Conservation (phyloP, 2,888 invertebrate genomes). For the Platynereis dumerilii region DNA sequence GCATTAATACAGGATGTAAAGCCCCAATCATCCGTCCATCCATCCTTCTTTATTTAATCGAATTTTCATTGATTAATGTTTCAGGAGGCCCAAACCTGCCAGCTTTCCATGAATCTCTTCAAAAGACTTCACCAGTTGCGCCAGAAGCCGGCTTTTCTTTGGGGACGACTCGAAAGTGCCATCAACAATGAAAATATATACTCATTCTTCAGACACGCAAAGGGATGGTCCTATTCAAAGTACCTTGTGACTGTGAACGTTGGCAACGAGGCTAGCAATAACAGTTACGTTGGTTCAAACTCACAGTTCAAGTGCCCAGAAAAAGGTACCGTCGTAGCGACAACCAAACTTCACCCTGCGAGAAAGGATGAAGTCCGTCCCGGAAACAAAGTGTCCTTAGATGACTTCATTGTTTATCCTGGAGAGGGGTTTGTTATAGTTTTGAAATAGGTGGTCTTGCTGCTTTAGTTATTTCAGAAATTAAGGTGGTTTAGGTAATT, state of each 20-base stretch:
- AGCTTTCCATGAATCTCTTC: no score
- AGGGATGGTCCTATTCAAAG: conserved; percentile 2
- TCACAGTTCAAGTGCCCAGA: background rate
- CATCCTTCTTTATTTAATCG: no score
- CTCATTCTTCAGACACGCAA: conserved; percentile 10
- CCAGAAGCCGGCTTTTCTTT: conserved; percentile 13
- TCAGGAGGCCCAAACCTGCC: no score
- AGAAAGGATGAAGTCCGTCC: background rate
- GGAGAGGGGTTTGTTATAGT: conserved; percentile 17
- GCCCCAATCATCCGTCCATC: no score
- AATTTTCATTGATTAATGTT: no score
- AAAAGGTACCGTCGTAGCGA: background rate
- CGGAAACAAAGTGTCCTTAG: background rate
- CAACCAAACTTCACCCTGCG: background rate
- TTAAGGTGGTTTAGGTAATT: no score
- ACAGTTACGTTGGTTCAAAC: background rate
- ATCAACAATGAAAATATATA: conserved; percentile 12
- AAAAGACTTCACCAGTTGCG: conserved; percentile 12
- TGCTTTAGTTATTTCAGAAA: no score
- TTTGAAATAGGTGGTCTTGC: background rate
- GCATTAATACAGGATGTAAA: no score
- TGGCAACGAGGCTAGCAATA: background rate
- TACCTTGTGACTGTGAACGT: background rate
- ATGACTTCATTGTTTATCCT: conserved; percentile 8
- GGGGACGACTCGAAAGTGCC: conserved; percentile 4